Base-by-base conservation (phyloP, 2,113 vertebrate genomes). In the Apeltes quadracus region DNA sequence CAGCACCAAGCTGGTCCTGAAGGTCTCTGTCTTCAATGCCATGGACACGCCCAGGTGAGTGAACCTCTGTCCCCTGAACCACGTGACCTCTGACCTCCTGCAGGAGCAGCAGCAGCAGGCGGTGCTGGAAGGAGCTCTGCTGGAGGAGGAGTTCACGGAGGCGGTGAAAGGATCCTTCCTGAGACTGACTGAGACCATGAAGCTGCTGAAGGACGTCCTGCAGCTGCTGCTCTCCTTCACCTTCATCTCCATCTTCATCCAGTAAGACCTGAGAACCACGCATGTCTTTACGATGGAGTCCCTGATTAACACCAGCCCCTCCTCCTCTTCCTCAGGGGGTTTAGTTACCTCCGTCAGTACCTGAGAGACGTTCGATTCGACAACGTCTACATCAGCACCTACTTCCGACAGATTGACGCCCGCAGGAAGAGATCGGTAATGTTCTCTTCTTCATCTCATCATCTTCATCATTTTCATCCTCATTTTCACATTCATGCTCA, bases 321-420 rank as follows among this genome's bases (percentile, higher is more conserved):
- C 23, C 8, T 46, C 53, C 4, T 72, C 58, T n/a, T 54, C 65
- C 32, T 29, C 81, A 91, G 88, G 36, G 83, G 85, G 0, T 61
- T 85, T 0, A 3, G 36, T 9, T 92, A 92, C 75, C 39, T 85
- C 13, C 8, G 34, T 2, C 41, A 1, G 8, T 92, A 84, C 84
- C 61, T 23, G 27, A 68, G 11, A 2, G 82, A 91, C 44, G 4
- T 91, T 27, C 34, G 7, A 7, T 92, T 92, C 20, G 89, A 92
- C 66, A 91, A 92, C 34, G 1, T 85, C 25, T 92, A 89, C 84
- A 29, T 92, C 86, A 89, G 87, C 20, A 34, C 56, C 18, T 82
- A 81, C 79, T 92, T 92, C 83, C 82, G 70, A 41, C 55, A 34
- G 70, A 78, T 91, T 0, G 91, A 92, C 9, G 34, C 38, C 1